Evolutionary conservation across 35 echinoderm and acorn worm genomes (phyloP).

Genomic region (Lytechinus pictus): DNA sequence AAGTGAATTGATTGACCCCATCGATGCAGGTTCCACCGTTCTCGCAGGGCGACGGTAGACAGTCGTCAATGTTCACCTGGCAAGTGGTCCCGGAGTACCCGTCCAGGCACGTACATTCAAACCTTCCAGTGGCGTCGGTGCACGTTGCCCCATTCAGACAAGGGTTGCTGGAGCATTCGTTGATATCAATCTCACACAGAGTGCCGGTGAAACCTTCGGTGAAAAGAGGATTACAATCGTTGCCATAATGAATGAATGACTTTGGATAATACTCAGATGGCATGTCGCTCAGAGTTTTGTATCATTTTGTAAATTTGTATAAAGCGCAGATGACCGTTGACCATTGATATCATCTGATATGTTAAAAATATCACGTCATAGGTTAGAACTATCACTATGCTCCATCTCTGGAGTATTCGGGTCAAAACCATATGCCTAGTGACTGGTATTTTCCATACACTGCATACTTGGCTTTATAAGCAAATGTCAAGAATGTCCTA

Average conservation of each 20-base stretch:
- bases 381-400: no score
- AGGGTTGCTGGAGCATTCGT: constrained; percentile 1
- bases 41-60: neutral
- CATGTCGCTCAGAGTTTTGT: neutral
- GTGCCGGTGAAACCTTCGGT: neutral
- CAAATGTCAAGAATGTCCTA: no score
- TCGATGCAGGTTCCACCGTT: neutral
- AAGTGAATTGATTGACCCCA: neutral
- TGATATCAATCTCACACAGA: neutral
- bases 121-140: neutral
- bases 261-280: neutral
- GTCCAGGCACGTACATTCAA: neutral
- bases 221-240: neutral
- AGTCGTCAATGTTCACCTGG: constrained; percentile 1
- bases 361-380: no score
- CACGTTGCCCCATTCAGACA: neutral
- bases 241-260: neutral
- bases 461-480: no score
- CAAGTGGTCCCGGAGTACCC: neutral
- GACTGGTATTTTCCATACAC: no score
- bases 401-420: no score
- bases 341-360: no score
- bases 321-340: no score
- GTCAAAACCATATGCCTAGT: no score
- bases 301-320: no score